Percentiles rank a stretch among this genome's conserved stretches.
These are phyloP conservation scores for Brassicogethes aeneus DNA, from an alignment of 2,888 invertebrate genomes.

Conservation along the genomic window DNA sequence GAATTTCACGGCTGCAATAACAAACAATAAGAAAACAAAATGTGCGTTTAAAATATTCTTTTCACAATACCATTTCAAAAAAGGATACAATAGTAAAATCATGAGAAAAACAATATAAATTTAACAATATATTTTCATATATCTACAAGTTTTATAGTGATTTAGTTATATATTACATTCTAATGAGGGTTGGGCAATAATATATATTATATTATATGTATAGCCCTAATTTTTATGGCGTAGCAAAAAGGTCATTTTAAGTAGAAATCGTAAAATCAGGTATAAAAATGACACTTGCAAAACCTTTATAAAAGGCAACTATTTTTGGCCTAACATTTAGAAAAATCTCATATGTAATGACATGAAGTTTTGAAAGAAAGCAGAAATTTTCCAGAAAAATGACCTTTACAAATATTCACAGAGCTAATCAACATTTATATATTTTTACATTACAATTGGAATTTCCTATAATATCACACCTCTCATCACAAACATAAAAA, in stretches of 20 bases:
- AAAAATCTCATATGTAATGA: too few relatives aligned
- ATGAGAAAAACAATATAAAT: slow-evolving; percentile 23
- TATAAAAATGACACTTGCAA: too few relatives aligned
- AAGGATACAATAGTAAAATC: background rate
- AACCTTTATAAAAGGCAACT: too few relatives aligned
- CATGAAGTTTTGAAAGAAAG: too few relatives aligned
- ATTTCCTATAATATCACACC: slow-evolving; percentile 21
- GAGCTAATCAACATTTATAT: slow-evolving; percentile 22
- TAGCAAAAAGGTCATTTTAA: too few relatives aligned
- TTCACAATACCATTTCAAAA: background rate
- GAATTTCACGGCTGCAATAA: too few relatives aligned
- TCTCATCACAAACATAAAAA: slow-evolving; percentile 23
- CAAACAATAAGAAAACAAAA: background rate
- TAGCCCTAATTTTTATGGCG: slow-evolving; percentile 27
- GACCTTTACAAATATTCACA: slow-evolving; percentile 24
- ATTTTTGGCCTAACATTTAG: too few relatives aligned
- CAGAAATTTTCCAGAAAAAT: too few relatives aligned
- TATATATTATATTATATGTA: slow-evolving; percentile 13
- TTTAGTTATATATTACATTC: slow-evolving; percentile 37
- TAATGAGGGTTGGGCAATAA: slow-evolving; percentile 31
- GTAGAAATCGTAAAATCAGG: too few relatives aligned
- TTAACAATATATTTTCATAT: slow-evolving; percentile 20
- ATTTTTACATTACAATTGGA: slow-evolving; percentile 14
- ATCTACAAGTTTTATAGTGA: slow-evolving; percentile 39
- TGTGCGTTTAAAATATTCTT: background rate